Conservation (phyloP, 2,113 vertebrate species). For the Proterorhinus semilunaris region DNA sequence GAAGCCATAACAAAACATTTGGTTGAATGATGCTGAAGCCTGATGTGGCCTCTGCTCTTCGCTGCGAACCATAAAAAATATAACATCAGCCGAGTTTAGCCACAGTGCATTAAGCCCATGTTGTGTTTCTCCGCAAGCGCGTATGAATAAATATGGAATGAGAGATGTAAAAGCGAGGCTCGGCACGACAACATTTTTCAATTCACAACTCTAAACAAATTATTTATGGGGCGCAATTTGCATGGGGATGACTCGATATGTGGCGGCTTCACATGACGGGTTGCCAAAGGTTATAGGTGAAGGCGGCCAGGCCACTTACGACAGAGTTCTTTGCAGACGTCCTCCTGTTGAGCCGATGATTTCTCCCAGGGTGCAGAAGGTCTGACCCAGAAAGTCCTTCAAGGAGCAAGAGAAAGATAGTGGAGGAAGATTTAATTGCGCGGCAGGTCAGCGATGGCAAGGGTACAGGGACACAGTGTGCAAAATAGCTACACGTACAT, state of each 20-base stretch:
- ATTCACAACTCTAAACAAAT: slow-evolving; percentile 25
- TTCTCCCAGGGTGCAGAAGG: slow-evolving; percentile 81
- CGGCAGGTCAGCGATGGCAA: slow-evolving; percentile 4
- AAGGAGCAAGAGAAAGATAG: background rate
- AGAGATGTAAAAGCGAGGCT: slow-evolving; percentile 18
- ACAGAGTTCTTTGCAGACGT: slow-evolving; percentile 73
- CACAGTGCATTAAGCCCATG: slow-evolving; percentile 18
- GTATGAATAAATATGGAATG: slow-evolving; percentile 33
- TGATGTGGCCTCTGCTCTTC: slow-evolving; percentile 15
- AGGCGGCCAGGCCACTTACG: slow-evolving; percentile 67
- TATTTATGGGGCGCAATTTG: slow-evolving; percentile 29
- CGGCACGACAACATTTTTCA: slow-evolving; percentile 15
- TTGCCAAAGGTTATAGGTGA: background rate
- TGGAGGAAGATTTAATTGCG: slow-evolving; percentile 18
- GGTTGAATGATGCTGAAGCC: slow-evolving; percentile 11
- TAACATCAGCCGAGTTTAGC: slow-evolving; percentile 19
- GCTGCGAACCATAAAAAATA: slow-evolving; percentile 34
- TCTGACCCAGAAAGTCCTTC: slow-evolving; percentile 81
- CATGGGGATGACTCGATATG: slow-evolving; percentile 1
- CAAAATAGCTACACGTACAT: background rate
- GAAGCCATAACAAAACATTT: slow-evolving; percentile 10
- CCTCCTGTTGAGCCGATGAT: slow-evolving; percentile 78
- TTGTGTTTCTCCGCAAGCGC: slow-evolving; percentile 24
- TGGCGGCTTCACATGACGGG: slow-evolving; percentile 1
- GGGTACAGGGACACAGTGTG: background rate